phyloP scores from a whole-genome alignment of 2,113 vertebrate genomes.

The Larimichthys crocea region DNA sequence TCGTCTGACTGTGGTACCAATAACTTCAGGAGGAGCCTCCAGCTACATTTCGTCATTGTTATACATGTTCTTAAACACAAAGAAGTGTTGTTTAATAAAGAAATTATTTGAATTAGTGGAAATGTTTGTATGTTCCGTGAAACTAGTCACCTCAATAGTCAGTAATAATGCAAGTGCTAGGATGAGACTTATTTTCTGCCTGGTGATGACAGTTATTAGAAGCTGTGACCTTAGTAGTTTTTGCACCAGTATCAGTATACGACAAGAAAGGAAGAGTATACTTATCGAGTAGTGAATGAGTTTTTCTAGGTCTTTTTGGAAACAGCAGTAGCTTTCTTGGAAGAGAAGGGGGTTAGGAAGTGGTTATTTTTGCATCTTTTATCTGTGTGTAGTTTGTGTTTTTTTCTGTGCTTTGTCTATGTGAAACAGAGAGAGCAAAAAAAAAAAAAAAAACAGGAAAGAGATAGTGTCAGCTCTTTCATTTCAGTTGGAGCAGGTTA shows the following conservation, averaged over 20 bases:
- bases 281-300: not conserved
- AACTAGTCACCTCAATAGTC: not conserved
- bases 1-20: no score
- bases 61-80: not conserved
- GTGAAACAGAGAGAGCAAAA: conserved; percentile 19
- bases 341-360: conserved; percentile 48
- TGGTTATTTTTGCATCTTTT: conserved; percentile 39
- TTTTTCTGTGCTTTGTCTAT: not conserved
- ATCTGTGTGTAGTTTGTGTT: not conserved
- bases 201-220: not conserved
- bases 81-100: not conserved
- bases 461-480: conserved; percentile 24
- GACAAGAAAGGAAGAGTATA: not conserved
- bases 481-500: not conserved
- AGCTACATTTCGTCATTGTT: not conserved
- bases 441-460: not conserved
- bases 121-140: not conserved
- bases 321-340: conserved; percentile 38
- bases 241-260: not conserved
- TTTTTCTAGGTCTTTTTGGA: conserved; percentile 10
- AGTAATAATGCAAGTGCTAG: not conserved
- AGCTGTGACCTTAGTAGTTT: not conserved
- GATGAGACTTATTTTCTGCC: not conserved
- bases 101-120: not conserved
- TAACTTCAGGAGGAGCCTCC: not conserved